Evolutionary conservation across 2,113 vertebrate species (phyloP), one percentile per base, ranked within the genome.

Genomic region (Drymodes brunneopygia): DNA sequence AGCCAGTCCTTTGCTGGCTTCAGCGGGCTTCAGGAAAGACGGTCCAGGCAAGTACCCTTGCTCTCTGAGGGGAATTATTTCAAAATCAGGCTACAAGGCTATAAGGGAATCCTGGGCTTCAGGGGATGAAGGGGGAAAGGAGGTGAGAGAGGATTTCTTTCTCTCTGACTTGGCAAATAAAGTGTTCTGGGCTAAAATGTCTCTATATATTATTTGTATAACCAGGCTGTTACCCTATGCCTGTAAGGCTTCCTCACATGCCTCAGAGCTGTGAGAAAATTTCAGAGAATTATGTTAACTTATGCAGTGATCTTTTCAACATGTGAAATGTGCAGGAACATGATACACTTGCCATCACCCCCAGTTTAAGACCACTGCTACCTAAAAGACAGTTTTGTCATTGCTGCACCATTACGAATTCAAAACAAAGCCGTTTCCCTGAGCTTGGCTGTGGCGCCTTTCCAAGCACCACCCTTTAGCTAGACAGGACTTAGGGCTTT

Each of bases 1-100:
- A 99, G 99, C 93, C 99, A 99, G 97, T 99, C 99, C 40, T 99
- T 99, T 0, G 99, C 99, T 3, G 99, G 99, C 48, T 99, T 99
- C 98, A 99, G 99, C 47, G 99, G 99, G 16, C 98, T 99, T 42
- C 99, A 99, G 95, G 99, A 99, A 79, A 97, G 99, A 36, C 98
- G 99, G 85, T 99, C 99, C 91, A 99, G 99, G 99, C 98, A 97
- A 98, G 98, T 98, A 22, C 14, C 3, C 27, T 1, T 64, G 65
- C 33, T 71, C 42, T 66, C 29, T 23, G 16, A 40, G n/a, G 40
- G 67, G 60, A 81, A 21, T 72, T 95, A 21, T 72, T 95, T 74
- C n/a, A 40, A 77, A 71, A 44, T 60, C 35, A 7, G 36, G 16
- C 23, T 29, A 20, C 50, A 38, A 42, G 47, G 66, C 23, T 29